Conservation (phyloP, 2,888 invertebrate species). For the Rotaria socialis region DNA sequence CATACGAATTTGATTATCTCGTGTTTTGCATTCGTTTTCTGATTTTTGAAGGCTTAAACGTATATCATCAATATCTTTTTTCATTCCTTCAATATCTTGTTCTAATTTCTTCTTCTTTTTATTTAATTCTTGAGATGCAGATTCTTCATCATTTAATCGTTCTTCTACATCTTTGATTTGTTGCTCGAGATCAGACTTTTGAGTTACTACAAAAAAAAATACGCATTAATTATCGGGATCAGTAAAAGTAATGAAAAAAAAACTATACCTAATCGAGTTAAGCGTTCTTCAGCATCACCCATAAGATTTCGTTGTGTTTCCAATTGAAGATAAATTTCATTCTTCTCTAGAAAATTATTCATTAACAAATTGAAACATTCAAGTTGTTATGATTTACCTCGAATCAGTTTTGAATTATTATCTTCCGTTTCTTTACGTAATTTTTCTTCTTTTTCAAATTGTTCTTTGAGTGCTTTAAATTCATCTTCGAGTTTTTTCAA, state of each 20-base stretch:
- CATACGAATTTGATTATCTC: slow-evolving; percentile 48
- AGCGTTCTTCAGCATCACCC: slow-evolving; percentile 84
- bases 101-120: slow-evolving; percentile 94
- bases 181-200: slow-evolving; percentile 90
- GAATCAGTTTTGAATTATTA: slow-evolving; percentile 81
- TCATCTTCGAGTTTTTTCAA: slow-evolving; percentile 92
- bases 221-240: neutral
- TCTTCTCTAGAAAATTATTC: slow-evolving; percentile 71
- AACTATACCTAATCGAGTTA: slow-evolving; percentile 54
- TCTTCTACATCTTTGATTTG: slow-evolving; percentile 93
- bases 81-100: slow-evolving; percentile 83
- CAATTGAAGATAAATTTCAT: slow-evolving; percentile 76
- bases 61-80: slow-evolving; percentile 94
- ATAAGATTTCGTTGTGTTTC: slow-evolving; percentile 85
- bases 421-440: slow-evolving; percentile 92
- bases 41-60: slow-evolving; percentile 71
- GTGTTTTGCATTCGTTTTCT: slow-evolving; percentile 48
- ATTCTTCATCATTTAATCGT: slow-evolving; percentile 91
- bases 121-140: slow-evolving; percentile 86
- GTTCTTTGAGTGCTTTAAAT: slow-evolving; percentile 86
- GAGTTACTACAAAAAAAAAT: slow-evolving; percentile 55
- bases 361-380: neutral
- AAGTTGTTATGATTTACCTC: slow-evolving; percentile 68
- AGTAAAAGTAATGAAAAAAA: neutral
- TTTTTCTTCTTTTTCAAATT: slow-evolving; percentile 88